Evolutionary conservation across 2,888 invertebrate species (phyloP), one percentile per base, ranked within the genome.

Genomic region (Epsilonema sp.): DNA sequence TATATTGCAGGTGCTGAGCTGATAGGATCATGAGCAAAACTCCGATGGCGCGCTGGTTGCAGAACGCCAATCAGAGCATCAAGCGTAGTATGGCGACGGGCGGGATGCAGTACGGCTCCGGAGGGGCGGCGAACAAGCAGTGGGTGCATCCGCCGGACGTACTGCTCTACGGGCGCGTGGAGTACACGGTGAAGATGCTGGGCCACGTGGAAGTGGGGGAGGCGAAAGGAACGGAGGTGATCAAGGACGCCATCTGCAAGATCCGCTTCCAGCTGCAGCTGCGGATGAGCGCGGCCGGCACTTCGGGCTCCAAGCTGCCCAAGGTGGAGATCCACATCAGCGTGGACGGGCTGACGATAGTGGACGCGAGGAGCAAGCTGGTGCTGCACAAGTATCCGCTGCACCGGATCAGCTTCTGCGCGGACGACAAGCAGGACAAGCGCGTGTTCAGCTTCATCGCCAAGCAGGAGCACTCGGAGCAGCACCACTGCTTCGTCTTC

Each of bases 331-430:
- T 94, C 54, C 89, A 89, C n/a, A 84, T 94, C 53, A 92, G 89
- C 46, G 82, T 89, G 46, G 89, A 94, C 71, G 92, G 90, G 39
- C 87, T 94, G 42, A 86, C 87, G 47, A 82, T 94, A 58, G 80
- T 82, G 66, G 82, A 82, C 54, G 71, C 74, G 53, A 75, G 75
- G 61, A 69, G 72, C 26, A 75, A 74, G 66, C 72, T 73, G 60
- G 48, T 89, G 48, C 74, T 89, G 64, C 82, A 89, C 69, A 87
- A 89, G 68, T 92, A 90, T 67, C 92, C 92, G 0, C 72, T 94
- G 41, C 90, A 92, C 67, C 78, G 89, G 70, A 94, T 94, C 70
- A 92, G 90, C 1, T 94, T 94, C 71, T 94, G 92, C 72, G 92
- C 94, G 1, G 94, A 94, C 66, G 94, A 94, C 69, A 94, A 94